These are phyloP conservation scores for Anolis sagrei DNA, from an alignment of 2,113 vertebrate species.

Conservation along the genomic window DNA sequence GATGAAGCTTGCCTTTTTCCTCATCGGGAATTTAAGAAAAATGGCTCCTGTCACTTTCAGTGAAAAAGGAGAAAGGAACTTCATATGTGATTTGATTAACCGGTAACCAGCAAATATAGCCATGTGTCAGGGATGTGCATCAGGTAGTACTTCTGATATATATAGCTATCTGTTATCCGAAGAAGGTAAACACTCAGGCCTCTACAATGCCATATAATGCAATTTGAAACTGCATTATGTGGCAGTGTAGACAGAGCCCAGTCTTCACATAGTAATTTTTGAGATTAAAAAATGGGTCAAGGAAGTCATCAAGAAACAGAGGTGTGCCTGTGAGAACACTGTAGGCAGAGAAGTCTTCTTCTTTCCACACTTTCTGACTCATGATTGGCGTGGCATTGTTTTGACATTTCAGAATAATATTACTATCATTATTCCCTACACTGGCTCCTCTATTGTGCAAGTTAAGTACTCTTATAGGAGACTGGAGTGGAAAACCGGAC, in stretches of 20 bases:
- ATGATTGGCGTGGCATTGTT: background rate
- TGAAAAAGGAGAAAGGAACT: background rate
- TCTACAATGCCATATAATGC: too few relatives aligned
- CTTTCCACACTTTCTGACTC: slow-evolving; percentile 20
- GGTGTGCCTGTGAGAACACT: background rate
- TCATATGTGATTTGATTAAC: background rate
- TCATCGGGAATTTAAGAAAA: too few relatives aligned
- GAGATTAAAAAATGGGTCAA: background rate
- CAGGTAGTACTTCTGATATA: slow-evolving; percentile 8
- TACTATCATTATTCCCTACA: slow-evolving; percentile 8
- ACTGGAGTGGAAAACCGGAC: background rate
- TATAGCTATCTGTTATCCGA: background rate
- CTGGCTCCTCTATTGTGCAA: background rate
- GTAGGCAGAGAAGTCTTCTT: slow-evolving; percentile 25
- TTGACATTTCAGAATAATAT: slow-evolving; percentile 9
- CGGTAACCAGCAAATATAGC: background rate
- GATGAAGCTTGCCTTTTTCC: too few relatives aligned
- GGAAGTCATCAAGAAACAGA: background rate
- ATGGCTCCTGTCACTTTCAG: background rate
- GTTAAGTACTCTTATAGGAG: slow-evolving; percentile 34
- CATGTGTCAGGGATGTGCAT: background rate
- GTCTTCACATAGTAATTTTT: slow-evolving; percentile 21
- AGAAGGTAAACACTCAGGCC: background rate
- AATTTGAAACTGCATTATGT: too few relatives aligned
- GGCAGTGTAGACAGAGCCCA: background rate